Conservation (phyloP, 2,797 vertebrate genomes). For the Rhyacichthys aspro region DNA sequence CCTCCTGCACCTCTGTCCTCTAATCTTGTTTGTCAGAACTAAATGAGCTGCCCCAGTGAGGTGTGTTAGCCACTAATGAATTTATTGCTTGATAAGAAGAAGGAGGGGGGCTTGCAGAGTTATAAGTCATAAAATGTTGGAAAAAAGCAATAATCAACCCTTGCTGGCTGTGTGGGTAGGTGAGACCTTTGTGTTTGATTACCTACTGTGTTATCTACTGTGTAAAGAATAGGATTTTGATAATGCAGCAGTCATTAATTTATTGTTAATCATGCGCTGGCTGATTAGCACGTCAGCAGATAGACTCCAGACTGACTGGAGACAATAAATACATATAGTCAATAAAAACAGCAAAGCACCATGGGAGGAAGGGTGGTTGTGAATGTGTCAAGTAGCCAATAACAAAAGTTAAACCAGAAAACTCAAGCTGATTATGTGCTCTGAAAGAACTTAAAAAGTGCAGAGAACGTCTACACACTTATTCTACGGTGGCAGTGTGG, state of each 20-base stretch:
- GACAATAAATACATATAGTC: slow-evolving; percentile 85
- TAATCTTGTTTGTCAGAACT: slow-evolving; percentile 96
- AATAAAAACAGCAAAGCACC: slow-evolving; percentile 84
- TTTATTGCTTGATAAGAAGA: slow-evolving; percentile 91
- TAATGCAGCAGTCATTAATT: slow-evolving; percentile 56
- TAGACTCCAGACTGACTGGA: slow-evolving; percentile 89
- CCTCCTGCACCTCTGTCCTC: slow-evolving; percentile 60
- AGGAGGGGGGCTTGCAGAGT: slow-evolving; percentile 47
- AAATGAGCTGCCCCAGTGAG: slow-evolving; percentile 93
- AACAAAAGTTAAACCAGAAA: slow-evolving; percentile 41
- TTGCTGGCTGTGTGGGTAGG: slow-evolving; percentile 78
- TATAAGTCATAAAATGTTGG: slow-evolving; percentile 60
- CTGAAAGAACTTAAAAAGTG: no score
- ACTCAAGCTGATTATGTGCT: background rate
- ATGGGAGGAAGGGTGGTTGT: slow-evolving; percentile 42
- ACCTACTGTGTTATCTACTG: slow-evolving; percentile 21
- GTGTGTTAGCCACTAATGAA: slow-evolving; percentile 97
- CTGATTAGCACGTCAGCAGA: slow-evolving; percentile 69
- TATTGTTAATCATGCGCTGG: slow-evolving; percentile 66
- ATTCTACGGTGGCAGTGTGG: no score
- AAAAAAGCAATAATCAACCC: slow-evolving; percentile 85
- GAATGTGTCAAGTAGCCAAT: slow-evolving; percentile 32
- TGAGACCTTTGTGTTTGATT: slow-evolving; percentile 41
- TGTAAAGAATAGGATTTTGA: slow-evolving; percentile 23
- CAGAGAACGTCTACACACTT: no score